Conservation (phyloP, 2,113 vertebrate genomes). For the Gallinago undulata region DNA sequence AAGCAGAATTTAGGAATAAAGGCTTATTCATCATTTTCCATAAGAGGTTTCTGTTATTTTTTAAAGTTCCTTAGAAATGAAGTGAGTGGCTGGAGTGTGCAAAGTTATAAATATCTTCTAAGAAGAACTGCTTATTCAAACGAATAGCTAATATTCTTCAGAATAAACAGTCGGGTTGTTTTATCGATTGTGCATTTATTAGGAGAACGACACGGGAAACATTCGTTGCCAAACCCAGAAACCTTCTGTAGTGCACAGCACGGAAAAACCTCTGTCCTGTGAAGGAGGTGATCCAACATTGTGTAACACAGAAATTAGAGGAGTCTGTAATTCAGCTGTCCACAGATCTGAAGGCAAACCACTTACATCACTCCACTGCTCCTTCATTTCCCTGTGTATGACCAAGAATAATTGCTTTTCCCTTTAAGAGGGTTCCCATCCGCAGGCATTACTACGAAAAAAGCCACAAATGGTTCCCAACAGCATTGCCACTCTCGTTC, state of each 20-base stretch:
- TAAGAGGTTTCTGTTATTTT: background rate
- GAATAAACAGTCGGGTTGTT: background rate
- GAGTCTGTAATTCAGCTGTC: background rate
- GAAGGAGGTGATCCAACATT: background rate
- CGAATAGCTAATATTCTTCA: background rate
- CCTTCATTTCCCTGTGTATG: background rate
- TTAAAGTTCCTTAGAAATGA: background rate
- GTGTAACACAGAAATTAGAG: background rate
- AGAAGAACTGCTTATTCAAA: background rate
- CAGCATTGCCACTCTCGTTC: background rate
- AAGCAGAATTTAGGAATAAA: background rate
- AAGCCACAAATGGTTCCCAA: fast-evolving
- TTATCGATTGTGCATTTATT: background rate
- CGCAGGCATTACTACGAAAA: background rate
- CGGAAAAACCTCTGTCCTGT: background rate
- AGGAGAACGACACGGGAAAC: background rate
- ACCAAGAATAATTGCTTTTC: background rate
- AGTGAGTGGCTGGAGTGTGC: background rate
- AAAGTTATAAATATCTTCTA: background rate
- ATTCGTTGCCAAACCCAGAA: background rate
- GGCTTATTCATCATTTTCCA: background rate
- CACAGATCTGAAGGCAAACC: background rate
- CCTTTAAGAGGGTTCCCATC: background rate
- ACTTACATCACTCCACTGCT: background rate
- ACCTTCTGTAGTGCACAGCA: background rate